Conservation (phyloP, 2,797 vertebrate species). For the Peromyscus eremicus region DNA sequence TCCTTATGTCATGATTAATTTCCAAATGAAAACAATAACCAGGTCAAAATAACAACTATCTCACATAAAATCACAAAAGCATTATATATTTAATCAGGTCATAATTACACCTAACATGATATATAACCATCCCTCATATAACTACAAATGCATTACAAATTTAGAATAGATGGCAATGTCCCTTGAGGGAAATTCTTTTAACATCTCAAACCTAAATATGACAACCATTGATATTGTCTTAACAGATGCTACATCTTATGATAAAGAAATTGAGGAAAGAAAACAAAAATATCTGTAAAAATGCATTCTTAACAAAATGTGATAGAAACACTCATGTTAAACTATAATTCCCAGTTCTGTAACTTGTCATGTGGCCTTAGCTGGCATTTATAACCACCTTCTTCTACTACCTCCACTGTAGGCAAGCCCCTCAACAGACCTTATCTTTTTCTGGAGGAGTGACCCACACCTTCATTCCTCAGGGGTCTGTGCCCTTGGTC, state of each 20-base stretch:
- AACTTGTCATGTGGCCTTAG: background rate
- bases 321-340: background rate
- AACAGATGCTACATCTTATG: background rate
- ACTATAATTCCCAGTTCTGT: background rate
- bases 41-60: too few species aligned
- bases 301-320: background rate
- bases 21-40: too few species aligned
- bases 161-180: background rate
- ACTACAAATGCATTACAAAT: background rate
- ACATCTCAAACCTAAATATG: background rate
- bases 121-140: background rate
- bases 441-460: background rate
- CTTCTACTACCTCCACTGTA: background rate
- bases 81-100: too few species aligned
- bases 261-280: background rate
- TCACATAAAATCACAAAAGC: too few species aligned
- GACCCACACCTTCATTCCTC: background rate
- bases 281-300: background rate
- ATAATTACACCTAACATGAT: too few species aligned
- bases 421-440: background rate
- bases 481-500: background rate
- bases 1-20: too few species aligned
- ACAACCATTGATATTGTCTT: background rate
- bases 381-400: background rate
- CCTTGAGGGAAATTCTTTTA: background rate